Evolutionary conservation across 2,797 vertebrate species (phyloP).

Genomic region (Crocodylus rhombifer): DNA sequence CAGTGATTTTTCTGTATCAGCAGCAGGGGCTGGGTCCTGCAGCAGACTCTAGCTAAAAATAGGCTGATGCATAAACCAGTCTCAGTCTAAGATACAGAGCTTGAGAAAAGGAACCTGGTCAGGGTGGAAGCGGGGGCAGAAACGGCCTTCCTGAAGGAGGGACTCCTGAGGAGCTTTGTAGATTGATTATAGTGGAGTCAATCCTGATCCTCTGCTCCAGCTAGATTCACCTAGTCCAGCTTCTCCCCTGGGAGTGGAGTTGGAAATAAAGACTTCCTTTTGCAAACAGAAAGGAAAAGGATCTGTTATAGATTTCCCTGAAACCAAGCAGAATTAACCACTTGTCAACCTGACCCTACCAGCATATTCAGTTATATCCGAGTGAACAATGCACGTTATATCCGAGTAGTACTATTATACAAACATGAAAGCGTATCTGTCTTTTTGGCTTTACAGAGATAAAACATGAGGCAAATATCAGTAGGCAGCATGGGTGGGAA

Average conservation of each 20-base stretch:
- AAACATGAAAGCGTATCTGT: no score
- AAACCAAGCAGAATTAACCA: no score
- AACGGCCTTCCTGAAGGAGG: background rate
- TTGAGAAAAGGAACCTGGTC: no score
- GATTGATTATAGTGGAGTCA: background rate
- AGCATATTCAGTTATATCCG: no score
- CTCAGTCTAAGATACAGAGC: no score
- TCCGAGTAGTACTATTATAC: no score
- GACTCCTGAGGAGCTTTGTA: background rate
- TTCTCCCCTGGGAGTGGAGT: background rate
- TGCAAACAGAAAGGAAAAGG: background rate
- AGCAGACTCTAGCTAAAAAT: background rate
- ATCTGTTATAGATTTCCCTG: background rate
- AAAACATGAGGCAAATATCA: no score
- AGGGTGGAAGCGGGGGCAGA: no score
- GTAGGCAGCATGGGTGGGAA: no score
- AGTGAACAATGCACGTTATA: no score
- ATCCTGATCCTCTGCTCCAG: background rate
- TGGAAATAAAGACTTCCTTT: background rate
- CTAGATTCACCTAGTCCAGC: background rate
- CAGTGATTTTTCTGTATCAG: background rate
- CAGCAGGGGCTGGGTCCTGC: background rate
- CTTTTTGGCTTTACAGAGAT: no score
- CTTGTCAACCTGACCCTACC: no score
- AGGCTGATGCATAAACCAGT: background rate